Evolutionary conservation across 2,113 vertebrate genomes (phyloP).

Genomic region (Aldabrachelys gigantea): DNA sequence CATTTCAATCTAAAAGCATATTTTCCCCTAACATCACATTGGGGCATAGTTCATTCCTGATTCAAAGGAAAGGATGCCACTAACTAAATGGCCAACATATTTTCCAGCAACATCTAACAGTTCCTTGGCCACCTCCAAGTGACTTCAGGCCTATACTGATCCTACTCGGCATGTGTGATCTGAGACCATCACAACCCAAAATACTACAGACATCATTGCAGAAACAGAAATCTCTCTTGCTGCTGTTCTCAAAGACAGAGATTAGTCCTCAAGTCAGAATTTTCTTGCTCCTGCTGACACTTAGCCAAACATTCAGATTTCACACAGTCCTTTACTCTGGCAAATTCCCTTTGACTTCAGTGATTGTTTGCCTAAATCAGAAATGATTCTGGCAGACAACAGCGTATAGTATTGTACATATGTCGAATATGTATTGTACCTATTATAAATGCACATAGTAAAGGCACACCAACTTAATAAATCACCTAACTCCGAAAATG

Average conservation of each 20-base stretch:
- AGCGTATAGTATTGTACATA: background rate
- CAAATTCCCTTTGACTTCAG: background rate
- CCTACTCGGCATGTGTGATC: background rate
- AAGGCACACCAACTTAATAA: background rate
- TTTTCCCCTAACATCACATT: background rate
- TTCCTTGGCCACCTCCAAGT: background rate
- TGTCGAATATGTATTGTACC: background rate
- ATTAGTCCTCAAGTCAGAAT: background rate
- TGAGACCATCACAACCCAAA: background rate
- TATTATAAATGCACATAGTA: background rate
- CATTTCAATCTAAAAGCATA: background rate
- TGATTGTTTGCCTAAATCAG: background rate
- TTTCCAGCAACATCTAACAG: background rate
- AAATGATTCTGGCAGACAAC: background rate
- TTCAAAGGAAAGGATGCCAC: background rate
- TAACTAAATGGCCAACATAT: background rate
- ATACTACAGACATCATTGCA: background rate
- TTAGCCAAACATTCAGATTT: background rate
- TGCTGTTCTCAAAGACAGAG: background rate
- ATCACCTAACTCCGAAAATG: background rate
- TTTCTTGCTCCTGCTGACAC: background rate
- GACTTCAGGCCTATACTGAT: background rate
- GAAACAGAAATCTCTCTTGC: background rate
- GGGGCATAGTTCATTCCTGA: background rate
- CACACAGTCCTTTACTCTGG: background rate